These are phyloP conservation scores for Choristoneura rosaceana DNA, from an alignment of 2,888 invertebrate species.

Conservation along the genomic window DNA sequence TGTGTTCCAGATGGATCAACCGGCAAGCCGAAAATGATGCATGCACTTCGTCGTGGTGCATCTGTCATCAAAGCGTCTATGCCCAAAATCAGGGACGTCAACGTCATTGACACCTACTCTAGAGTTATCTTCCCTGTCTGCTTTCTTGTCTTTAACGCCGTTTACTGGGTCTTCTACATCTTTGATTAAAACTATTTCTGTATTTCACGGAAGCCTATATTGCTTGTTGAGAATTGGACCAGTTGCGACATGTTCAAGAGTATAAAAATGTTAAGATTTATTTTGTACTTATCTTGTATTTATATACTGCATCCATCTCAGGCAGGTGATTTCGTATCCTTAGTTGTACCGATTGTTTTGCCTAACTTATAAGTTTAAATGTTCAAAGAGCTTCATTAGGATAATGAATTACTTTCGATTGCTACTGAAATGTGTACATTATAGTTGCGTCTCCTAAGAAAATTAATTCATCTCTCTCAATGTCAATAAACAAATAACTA, in stretches of 20 bases:
- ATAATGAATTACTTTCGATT: neutral
- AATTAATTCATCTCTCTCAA: neutral
- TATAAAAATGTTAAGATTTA: neutral
- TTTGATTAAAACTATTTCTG: constrained; percentile 79
- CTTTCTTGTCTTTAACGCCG: constrained; percentile 97
- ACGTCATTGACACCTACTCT: constrained; percentile 98
- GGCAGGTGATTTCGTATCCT: neutral
- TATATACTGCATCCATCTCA: neutral
- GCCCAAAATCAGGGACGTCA: constrained; percentile 98
- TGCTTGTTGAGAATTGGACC: constrained; percentile 3
- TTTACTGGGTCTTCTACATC: constrained; percentile 98
- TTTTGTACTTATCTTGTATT: neutral
- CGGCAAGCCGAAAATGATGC: constrained; percentile 90
- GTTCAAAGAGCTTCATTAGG: neutral
- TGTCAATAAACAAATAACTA: neutral
- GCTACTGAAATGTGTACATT: neutral
- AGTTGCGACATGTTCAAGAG: neutral
- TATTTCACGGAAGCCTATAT: neutral
- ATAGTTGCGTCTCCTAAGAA: neutral
- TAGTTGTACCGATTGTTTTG: neutral
- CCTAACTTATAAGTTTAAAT: neutral
- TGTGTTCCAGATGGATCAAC: constrained; percentile 79
- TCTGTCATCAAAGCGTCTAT: constrained; percentile 94
- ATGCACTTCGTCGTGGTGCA: constrained; percentile 93
- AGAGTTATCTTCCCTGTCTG: constrained; percentile 97